Evolutionary conservation across 2,888 invertebrate species (phyloP).

Genomic region (Seira sanloemensis): DNA sequence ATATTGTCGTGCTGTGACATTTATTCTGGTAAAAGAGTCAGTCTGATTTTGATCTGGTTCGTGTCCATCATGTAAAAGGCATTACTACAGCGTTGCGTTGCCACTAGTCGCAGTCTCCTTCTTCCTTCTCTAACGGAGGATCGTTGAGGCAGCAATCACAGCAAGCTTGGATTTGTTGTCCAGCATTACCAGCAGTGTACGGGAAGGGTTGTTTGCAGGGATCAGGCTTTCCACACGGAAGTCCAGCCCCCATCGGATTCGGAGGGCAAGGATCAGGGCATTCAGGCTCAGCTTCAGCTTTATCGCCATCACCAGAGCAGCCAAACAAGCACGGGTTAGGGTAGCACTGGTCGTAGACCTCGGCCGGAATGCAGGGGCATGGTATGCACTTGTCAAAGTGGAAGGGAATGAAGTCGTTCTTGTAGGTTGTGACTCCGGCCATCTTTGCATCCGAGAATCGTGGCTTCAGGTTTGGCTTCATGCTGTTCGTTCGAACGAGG

Average conservation of each 20-base stretch:
- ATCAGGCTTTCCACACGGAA: slow-evolving; percentile 42
- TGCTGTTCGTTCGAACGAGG: slow-evolving; percentile 32
- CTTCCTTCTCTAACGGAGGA: slow-evolving; percentile 33
- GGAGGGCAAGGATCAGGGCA: slow-evolving; percentile 50
- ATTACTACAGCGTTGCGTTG: too few relatives aligned
- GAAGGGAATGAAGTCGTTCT: slow-evolving; percentile 67
- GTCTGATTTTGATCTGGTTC: slow-evolving; percentile 16
- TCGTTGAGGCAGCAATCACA: slow-evolving; percentile 48
- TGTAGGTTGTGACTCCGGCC: slow-evolving; percentile 64
- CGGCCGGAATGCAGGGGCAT: slow-evolving; percentile 53
- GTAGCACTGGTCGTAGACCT: slow-evolving; percentile 54
- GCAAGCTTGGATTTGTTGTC: slow-evolving; percentile 46
- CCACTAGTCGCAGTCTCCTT: slow-evolving; percentile 28
- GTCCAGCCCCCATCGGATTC: slow-evolving; percentile 6
- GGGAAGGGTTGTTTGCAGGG: slow-evolving; percentile 46
- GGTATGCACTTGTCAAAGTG: slow-evolving; percentile 60
- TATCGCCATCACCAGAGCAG: slow-evolving; percentile 36
- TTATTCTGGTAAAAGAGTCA: background rate
- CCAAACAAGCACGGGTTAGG: slow-evolving; percentile 41
- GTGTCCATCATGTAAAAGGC: slow-evolving; percentile 7
- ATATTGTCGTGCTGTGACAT: background rate
- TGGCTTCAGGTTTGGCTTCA: slow-evolving; percentile 57
- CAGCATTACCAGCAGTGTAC: slow-evolving; percentile 39
- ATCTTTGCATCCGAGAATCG: slow-evolving; percentile 64
- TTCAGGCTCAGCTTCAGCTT: slow-evolving; percentile 18